These are phyloP conservation scores for Pitta sordida DNA, from an alignment of 2,113 vertebrate species.

Conservation along the genomic window DNA sequence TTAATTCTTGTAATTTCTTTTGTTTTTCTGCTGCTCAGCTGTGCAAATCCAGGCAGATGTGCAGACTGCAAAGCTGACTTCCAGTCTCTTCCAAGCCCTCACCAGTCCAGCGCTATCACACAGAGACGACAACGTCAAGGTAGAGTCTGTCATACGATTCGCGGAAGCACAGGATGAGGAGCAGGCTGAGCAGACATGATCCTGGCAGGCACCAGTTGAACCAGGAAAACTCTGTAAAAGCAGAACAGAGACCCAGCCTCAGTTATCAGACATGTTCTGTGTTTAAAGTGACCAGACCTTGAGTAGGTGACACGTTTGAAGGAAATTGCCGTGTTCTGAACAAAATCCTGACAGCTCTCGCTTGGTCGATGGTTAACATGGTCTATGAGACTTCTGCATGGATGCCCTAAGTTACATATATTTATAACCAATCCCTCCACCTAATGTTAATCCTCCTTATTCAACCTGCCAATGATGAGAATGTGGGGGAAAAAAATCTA, in stretches of 20 bases:
- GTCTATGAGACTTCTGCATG: neutral
- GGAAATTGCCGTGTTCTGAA: neutral
- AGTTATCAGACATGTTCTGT: neutral
- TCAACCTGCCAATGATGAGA: conserved; percentile 10
- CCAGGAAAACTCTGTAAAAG: conserved; percentile 91
- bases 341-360: neutral
- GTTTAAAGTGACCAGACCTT: neutral
- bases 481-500: neutral
- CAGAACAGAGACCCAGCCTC: conserved; percentile 4
- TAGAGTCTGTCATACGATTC: conserved; percentile 98
- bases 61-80: conserved; percentile 27
- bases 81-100: conserved; percentile 42
- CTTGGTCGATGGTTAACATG: neutral
- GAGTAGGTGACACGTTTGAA: neutral
- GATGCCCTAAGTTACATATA: neutral
- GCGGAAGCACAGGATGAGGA: conserved; percentile 93
- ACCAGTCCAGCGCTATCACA: conserved; percentile 63
- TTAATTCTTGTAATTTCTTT: conserved; percentile 38
- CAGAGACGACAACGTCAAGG: conserved; percentile 94
- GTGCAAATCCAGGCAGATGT: conserved; percentile 65
- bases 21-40: conserved; percentile 5
- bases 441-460: neutral
- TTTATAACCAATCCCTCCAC: neutral
- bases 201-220: conserved; percentile 97
- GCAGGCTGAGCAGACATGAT: conserved; percentile 92